Conservation (phyloP, 2,888 invertebrate species). For the Anarsia innoxiella region DNA sequence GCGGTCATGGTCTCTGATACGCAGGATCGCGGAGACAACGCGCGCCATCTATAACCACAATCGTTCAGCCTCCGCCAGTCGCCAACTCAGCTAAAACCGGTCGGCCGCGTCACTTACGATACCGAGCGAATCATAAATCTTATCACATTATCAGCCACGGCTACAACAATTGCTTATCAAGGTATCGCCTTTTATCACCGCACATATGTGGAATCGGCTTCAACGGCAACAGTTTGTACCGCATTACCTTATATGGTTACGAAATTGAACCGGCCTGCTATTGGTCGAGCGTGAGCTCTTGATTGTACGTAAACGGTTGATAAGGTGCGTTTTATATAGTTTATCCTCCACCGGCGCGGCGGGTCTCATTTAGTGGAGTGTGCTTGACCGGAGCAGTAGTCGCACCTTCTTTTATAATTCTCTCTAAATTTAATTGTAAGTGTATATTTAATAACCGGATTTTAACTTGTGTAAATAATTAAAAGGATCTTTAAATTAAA, state of each 20-base stretch:
- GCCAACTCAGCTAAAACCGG: not conserved
- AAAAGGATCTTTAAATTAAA: not conserved
- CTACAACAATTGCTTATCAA: slow-evolving; percentile 35
- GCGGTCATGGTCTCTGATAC: slow-evolving; percentile 9
- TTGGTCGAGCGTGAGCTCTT: slow-evolving; percentile 75
- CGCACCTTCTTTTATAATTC: slow-evolving; percentile 52
- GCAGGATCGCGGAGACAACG: too few species aligned
- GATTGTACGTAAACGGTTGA: slow-evolving; percentile 68
- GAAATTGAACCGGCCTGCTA: slow-evolving; percentile 75
- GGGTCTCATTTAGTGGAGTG: slow-evolving; percentile 58
- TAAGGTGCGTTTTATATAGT: slow-evolving; percentile 73
- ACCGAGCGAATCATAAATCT: slow-evolving; percentile 3
- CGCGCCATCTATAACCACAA: not conserved
- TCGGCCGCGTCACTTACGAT: slow-evolving; percentile 11
- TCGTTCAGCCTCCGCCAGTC: not conserved
- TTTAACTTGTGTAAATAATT: too few species aligned
- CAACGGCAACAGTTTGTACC: slow-evolving; percentile 27
- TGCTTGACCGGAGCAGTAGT: slow-evolving; percentile 55
- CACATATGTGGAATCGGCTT: slow-evolving; percentile 43
- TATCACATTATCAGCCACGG: slow-evolving; percentile 6
- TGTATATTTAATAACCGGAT: slow-evolving; percentile 31
- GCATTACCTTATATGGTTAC: slow-evolving; percentile 87
- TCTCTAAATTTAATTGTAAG: slow-evolving; percentile 57
- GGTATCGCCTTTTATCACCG: slow-evolving; percentile 45
- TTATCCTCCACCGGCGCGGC: slow-evolving; percentile 60